Base-by-base conservation (phyloP, 2,113 vertebrate genomes). In the Tupaia tana region DNA sequence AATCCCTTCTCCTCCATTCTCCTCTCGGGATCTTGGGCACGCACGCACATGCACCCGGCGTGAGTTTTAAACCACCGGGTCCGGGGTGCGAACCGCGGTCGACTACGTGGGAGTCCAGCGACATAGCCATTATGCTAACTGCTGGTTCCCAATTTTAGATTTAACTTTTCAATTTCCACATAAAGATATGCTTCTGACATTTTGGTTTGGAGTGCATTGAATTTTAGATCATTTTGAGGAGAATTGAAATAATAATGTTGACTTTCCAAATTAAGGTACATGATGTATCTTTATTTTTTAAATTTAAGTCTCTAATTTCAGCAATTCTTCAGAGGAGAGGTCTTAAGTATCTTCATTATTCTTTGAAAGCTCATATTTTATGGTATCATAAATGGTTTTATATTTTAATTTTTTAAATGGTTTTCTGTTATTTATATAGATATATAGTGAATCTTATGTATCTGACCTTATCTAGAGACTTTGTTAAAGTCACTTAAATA, bases 121-220 rank as follows among this genome's bases (percentile, higher is more conserved):
- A n/a, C n/a, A n/a, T n/a, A n/a, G n/a, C n/a, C n/a, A n/a, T n/a
- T n/a, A n/a, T n/a, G n/a, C n/a, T n/a, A n/a, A n/a, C n/a, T n/a
- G n/a, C n/a, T n/a, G n/a, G n/a, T n/a, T n/a, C n/a, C n/a, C n/a
- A 66, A 63, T 31, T 90, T 94, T 85, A 64, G 31, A 70, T 83
- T 63, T 78, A 91, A 56, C 31, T 93, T 90, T 78, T 94, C 3
- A 64, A 15, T 84, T 90, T 85, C 58, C 14, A 54, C 8, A 56
- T 20, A 34, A 54, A 70, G 34, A 63, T 78, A 63, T 2, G 16
- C 52, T 84, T 75, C 74, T 58, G 16, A 29, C 27, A 34, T 63
- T 90, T 94, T 85, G 34, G 18, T 56, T 78, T 63, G 4, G 29
- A 69, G 34, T 79, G n/a, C 25, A n/a, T 43, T 90, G 22, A 85